These are phyloP conservation scores for Sipha flava DNA, from an alignment of 1,140 invertebrate genomes.

Conservation along the genomic window DNA sequence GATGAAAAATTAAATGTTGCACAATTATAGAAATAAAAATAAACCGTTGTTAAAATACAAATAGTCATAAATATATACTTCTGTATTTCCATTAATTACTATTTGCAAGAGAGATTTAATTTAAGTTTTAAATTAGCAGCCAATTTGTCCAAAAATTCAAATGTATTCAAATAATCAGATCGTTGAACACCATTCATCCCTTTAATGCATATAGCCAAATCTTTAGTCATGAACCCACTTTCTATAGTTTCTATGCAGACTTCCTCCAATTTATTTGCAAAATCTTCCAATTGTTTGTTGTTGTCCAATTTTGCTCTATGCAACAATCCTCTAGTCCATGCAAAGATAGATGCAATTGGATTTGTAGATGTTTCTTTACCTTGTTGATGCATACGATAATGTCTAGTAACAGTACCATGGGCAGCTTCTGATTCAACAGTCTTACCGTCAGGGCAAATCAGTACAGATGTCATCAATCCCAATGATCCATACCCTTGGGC, in stretches of 20 bases:
- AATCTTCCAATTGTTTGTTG: constrained; percentile 65
- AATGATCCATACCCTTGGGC: constrained; percentile 90
- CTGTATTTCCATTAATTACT: neutral
- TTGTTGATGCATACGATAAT: constrained; percentile 87
- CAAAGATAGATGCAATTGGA: constrained; percentile 97
- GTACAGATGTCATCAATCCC: constrained; percentile 91
- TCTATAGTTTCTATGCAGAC: constrained; percentile 94
- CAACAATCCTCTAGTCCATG: constrained; percentile 86
- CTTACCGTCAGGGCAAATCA: constrained; percentile 90
- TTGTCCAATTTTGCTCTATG: constrained; percentile 90
- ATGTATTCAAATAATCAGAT: constrained; percentile 90
- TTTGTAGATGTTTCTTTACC: constrained; percentile 97
- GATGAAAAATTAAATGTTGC: neutral
- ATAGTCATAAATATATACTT: neutral
- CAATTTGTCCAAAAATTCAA: constrained; percentile 93
- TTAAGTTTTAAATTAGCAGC: constrained; percentile 83
- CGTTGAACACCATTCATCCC: constrained; percentile 74
- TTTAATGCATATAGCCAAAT: constrained; percentile 96
- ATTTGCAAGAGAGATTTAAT: constrained; percentile 40
- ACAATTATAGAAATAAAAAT: neutral
- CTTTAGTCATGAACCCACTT: constrained; percentile 93
- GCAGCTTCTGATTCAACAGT: constrained; percentile 96
- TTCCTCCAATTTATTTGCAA: constrained; percentile 73
- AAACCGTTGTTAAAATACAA: neutral
- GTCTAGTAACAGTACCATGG: constrained; percentile 93